A percentile compares a stretch with the other conserved stretches of the same genome.
These are phyloP conservation scores for Sparus aurata DNA, from an alignment of 2,797 vertebrate genomes.

Conservation along the genomic window DNA sequence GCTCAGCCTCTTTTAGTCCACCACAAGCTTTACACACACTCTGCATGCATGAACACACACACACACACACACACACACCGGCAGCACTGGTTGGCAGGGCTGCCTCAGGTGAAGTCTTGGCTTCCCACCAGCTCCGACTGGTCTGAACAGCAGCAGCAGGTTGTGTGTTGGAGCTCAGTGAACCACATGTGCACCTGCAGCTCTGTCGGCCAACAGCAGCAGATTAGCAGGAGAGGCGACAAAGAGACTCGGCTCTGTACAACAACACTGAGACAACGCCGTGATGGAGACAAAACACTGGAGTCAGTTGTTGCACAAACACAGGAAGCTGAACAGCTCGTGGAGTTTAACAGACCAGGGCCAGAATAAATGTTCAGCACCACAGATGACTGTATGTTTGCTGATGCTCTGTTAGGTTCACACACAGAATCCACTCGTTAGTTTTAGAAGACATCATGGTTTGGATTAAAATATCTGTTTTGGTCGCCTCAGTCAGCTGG, in stretches of 20 bases:
- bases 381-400: no score
- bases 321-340: neutral
- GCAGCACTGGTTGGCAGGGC: no score
- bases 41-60: neutral
- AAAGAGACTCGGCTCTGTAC: neutral
- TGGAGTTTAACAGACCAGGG: no score
- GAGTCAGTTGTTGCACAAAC: neutral
- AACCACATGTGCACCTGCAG: slow-evolving; percentile 11
- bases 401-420: no score
- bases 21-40: slow-evolving; percentile 20
- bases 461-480: no score
- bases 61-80: no score
- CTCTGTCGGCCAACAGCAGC: neutral
- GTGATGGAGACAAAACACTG: neutral
- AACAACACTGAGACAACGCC: no score
- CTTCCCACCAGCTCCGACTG: slow-evolving; percentile 1
- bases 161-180: neutral
- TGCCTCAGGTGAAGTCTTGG: no score
- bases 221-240: slow-evolving; percentile 18
- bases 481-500: no score
- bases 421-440: no score
- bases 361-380: no score
- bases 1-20: slow-evolving; percentile 33
- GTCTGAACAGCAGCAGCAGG: slow-evolving; percentile 15
- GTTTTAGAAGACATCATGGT: no score